Evolutionary conservation across 2,797 vertebrate genomes (phyloP).

Genomic region (Cossypha heuglini): DNA sequence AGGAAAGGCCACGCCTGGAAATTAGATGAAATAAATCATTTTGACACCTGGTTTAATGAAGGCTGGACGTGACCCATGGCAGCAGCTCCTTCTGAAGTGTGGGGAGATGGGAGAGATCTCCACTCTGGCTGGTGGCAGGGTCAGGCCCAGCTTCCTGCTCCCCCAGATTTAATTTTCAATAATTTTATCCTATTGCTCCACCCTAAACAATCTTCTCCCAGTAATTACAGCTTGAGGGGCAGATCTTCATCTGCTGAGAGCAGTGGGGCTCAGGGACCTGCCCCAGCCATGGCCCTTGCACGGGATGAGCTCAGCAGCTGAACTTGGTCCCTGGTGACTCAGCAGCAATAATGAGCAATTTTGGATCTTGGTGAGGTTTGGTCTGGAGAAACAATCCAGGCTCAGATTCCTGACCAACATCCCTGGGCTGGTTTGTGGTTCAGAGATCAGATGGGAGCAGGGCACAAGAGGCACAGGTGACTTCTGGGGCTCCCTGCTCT

Average conservation of each 20-base stretch:
- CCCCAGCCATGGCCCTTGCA: not conserved
- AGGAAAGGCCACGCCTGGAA: not conserved
- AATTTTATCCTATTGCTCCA: not conserved
- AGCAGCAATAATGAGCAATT: not conserved
- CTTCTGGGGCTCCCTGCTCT: not conserved
- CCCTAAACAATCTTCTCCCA: not conserved
- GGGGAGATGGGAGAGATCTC: not conserved
- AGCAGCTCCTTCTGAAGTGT: not conserved
- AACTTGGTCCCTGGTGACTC: not conserved
- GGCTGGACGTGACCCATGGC: not conserved
- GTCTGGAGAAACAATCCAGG: not conserved
- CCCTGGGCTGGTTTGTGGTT: not conserved
- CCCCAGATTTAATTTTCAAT: not conserved
- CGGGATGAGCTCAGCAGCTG: not conserved
- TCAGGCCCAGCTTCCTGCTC: not conserved
- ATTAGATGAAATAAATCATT: not conserved
- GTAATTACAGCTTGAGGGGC: conserved; percentile 24
- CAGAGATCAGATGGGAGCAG: not conserved
- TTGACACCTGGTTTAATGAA: not conserved
- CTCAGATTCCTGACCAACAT: not conserved
- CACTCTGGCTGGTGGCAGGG: not conserved
- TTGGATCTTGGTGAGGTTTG: not conserved
- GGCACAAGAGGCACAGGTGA: not conserved
- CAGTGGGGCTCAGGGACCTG: not conserved
- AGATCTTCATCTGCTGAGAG: not conserved